Conservation (phyloP, 1,140 invertebrate species). For the Drosophila mauritiana region DNA sequence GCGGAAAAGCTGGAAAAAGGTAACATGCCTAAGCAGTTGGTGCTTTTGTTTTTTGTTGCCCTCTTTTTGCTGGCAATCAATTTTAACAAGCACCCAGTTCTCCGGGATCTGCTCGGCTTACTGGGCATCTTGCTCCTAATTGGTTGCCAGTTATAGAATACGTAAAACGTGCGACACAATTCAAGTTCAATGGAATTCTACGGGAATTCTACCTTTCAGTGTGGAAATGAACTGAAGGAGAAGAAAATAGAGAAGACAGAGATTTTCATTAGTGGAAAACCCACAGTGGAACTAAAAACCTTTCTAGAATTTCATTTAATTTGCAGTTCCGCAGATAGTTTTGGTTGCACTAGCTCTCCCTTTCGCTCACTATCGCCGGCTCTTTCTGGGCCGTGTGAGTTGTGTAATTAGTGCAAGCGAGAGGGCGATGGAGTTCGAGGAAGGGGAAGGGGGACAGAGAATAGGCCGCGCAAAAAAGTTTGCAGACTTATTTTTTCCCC, state of each 20-base stretch:
- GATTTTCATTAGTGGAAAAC: conserved; percentile 13
- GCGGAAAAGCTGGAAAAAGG: conserved; percentile 41
- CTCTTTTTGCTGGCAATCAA: conserved; percentile 55
- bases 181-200: not conserved
- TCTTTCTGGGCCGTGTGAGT: conserved; percentile 10
- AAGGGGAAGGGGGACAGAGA: conserved; percentile 5
- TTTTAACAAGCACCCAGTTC: conserved; percentile 62
- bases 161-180: not conserved
- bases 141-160: conserved; percentile 29
- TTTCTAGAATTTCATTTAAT: conserved; percentile 52
- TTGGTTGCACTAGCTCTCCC: not conserved
- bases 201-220: not conserved
- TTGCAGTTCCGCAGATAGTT: conserved; percentile 17
- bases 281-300: conserved; percentile 10
- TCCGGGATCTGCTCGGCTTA: conserved; percentile 1
- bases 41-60: conserved; percentile 1
- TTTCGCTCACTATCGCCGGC: not conserved
- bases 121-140: conserved; percentile 29
- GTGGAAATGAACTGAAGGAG: not conserved
- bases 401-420: conserved; percentile 48
- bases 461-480: conserved; percentile 55
- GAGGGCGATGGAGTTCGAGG: not conserved
- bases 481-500: conserved; percentile 40
- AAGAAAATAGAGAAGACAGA: not conserved
- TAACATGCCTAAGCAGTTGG: conserved; percentile 44